These are phyloP conservation scores for Petrophora chlorosata DNA, from an alignment of 2,888 invertebrate genomes.

Conservation along the genomic window DNA sequence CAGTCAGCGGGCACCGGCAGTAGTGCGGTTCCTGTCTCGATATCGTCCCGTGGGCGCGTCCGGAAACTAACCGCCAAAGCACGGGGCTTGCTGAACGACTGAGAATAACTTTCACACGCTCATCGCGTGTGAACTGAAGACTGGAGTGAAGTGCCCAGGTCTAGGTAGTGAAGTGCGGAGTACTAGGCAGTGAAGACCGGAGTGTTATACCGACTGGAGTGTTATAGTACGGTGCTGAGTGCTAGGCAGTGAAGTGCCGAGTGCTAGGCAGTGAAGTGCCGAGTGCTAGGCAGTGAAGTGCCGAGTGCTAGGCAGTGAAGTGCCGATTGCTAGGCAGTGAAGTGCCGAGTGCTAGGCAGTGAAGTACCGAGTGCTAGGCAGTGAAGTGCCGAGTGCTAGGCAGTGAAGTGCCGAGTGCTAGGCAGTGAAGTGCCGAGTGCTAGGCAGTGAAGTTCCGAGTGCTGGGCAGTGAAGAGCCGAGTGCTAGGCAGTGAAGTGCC, in stretches of 20 bases:
- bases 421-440: neutral
- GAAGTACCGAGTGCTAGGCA: neutral
- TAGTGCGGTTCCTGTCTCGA: slow-evolving; percentile 59
- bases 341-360: no score
- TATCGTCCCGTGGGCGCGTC: slow-evolving; percentile 90
- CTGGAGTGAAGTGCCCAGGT: neutral
- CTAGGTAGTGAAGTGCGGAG: neutral
- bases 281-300: neutral
- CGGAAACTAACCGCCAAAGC: slow-evolving; percentile 92
- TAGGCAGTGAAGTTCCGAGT: neutral
- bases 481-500: neutral
- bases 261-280: neutral
- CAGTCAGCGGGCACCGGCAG: slow-evolving; percentile 42
- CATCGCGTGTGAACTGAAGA: neutral
- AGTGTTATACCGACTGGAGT: neutral
- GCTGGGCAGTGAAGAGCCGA: neutral
- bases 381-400: neutral
- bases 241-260: neutral
- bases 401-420: neutral
- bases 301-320: neutral
- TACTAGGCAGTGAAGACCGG: neutral
- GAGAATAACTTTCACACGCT: slow-evolving; percentile 1
- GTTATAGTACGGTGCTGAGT: neutral
- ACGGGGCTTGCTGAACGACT: slow-evolving; percentile 53
- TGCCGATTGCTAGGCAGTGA: neutral